Evolutionary conservation across 1,140 invertebrate species (phyloP).

Genomic region (Musca vetustissima): DNA sequence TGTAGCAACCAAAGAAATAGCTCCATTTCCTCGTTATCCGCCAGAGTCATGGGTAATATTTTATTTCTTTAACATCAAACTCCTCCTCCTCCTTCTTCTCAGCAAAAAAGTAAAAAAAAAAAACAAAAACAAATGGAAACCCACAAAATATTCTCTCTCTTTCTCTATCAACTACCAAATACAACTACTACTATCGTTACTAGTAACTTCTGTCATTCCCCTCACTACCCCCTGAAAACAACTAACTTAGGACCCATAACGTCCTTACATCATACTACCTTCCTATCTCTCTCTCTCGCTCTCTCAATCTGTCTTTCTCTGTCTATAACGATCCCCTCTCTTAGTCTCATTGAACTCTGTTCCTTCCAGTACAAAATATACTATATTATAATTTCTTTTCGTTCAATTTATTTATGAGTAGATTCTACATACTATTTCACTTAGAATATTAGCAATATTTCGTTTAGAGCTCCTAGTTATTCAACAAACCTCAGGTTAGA

Average conservation of each 20-base stretch:
- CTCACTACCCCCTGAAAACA: neutral
- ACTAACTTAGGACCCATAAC: neutral
- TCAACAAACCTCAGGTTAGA: too few species aligned
- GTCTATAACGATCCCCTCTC: neutral
- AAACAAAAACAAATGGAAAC: constrained; percentile 35
- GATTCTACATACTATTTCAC: too few species aligned
- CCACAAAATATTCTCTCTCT: constrained; percentile 27
- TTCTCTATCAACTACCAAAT: constrained; percentile 12
- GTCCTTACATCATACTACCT: constrained; percentile 34
- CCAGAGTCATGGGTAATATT: constrained; percentile 72
- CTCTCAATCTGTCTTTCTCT: constrained; percentile 8
- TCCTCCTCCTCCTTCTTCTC: neutral
- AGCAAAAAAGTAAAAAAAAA: neutral
- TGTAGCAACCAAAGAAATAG: constrained; percentile 80
- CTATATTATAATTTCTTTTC: too few species aligned
- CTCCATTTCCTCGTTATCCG: constrained; percentile 80
- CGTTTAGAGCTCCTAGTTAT: too few species aligned
- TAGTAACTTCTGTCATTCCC: constrained; percentile 10
- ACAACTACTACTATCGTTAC: neutral
- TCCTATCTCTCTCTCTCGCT: constrained; percentile 33
- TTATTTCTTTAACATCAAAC: constrained; percentile 7
- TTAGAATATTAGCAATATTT: too few species aligned
- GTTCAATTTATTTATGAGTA: too few species aligned
- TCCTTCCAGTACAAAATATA: neutral
- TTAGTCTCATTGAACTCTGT: constrained; percentile 18